Conservation (phyloP, 2,797 vertebrate genomes). For the Morelia viridis region DNA sequence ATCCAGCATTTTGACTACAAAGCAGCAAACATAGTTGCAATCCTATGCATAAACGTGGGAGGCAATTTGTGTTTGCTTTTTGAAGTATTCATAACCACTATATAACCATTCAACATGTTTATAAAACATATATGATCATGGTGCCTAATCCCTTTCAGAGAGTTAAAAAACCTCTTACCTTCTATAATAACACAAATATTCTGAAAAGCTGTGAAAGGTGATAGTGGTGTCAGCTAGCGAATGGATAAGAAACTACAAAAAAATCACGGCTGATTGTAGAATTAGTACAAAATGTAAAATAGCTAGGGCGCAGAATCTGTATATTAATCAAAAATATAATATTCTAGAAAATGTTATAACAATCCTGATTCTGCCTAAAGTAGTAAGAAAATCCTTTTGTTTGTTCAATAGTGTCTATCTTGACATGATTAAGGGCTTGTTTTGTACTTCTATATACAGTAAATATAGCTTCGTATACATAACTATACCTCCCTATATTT, state of each 20-base stretch:
- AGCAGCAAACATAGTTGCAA: neutral
- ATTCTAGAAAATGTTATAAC: constrained; percentile 69
- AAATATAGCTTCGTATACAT: neutral
- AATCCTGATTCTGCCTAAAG: constrained; percentile 7
- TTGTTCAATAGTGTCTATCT: neutral
- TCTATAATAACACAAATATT: neutral
- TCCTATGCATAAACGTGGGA: neutral
- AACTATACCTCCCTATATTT: neutral
- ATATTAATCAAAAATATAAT: constrained; percentile 77
- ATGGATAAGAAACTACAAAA: accelerated
- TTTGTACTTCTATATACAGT: accelerated
- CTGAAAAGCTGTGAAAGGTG: neutral
- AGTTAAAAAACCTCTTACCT: neutral
- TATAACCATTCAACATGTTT: constrained; percentile 6
- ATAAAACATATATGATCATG: neutral
- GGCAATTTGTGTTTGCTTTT: neutral
- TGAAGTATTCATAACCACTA: constrained; percentile 7
- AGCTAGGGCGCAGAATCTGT: constrained; percentile 58
- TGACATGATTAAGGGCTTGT: neutral
- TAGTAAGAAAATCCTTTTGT: constrained; percentile 24
- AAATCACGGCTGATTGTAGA: constrained; percentile 72
- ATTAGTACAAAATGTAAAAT: constrained; percentile 73
- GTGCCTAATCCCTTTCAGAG: neutral
- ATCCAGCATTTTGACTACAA: neutral
- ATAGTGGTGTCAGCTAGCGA: neutral